Percentiles rank a stretch among this genome's conserved stretches.
Evolutionary conservation across 2,797 vertebrate species (phyloP).

Genomic region (Acipenser ruthenus): DNA sequence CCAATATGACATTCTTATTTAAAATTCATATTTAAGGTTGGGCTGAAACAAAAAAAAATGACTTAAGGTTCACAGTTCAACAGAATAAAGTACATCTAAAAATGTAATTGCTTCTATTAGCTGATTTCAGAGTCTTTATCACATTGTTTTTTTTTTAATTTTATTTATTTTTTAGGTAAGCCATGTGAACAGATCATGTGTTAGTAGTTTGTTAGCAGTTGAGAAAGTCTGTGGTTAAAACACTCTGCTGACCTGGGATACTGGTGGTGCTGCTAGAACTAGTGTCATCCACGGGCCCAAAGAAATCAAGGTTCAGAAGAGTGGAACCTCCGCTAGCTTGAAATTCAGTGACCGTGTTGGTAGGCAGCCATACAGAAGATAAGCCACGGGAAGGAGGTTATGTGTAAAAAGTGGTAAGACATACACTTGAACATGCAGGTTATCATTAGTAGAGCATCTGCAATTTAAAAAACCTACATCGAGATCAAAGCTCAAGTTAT

Average conservation of each 20-base stretch:
- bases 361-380: conserved; percentile 69
- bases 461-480: conserved; percentile 56
- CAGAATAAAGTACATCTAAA: too few relatives aligned
- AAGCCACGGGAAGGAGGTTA: conserved; percentile 62
- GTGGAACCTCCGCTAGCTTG: conserved; percentile 89
- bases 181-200: conserved; percentile 3
- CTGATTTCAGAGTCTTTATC: too few relatives aligned
- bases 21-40: too few relatives aligned
- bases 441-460: conserved; percentile 57
- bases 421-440: conserved; percentile 75
- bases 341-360: conserved; percentile 71
- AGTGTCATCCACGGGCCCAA: conserved; percentile 83
- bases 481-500: conserved; percentile 61
- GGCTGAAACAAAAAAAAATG: background rate
- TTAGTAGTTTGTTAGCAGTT: conserved; percentile 40
- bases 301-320: conserved; percentile 89
- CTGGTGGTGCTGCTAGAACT: conserved; percentile 72
- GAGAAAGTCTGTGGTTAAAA: conserved; percentile 51
- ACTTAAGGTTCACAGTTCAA: too few relatives aligned
- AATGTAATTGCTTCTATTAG: too few relatives aligned
- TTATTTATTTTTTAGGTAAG: background rate
- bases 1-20: too few relatives aligned
- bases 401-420: conserved; percentile 72
- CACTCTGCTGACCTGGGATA: conserved; percentile 83
- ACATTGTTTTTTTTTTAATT: background rate